A percentile compares a stretch with the other conserved stretches of the same genome.
Conservation (phyloP, 1,140 invertebrate species). For the Papilio dardanus region DNA sequence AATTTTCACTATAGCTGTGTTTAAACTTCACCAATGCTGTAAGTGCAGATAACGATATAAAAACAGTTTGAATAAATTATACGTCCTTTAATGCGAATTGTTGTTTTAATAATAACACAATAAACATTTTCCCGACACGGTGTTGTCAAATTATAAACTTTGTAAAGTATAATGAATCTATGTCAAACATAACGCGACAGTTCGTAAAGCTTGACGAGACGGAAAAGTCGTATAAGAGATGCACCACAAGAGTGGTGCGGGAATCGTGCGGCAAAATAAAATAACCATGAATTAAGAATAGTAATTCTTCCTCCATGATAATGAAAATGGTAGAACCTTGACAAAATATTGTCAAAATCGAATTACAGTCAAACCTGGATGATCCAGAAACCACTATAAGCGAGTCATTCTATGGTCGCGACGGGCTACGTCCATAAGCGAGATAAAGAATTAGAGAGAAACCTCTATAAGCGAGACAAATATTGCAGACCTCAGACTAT, state of each 20-base stretch:
- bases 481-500: too few species aligned
- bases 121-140: neutral
- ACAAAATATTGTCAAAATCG: too few species aligned
- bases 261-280: neutral
- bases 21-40: slow-evolving; percentile 9
- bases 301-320: neutral
- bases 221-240: neutral
- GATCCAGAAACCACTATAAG: too few species aligned
- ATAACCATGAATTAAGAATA: too few species aligned
- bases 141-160: slow-evolving; percentile 5
- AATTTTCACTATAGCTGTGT: slow-evolving; percentile 23
- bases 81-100: too few species aligned
- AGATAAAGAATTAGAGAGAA: too few species aligned
- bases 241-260: neutral
- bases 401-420: too few species aligned
- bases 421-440: too few species aligned
- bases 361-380: too few species aligned
- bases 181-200: slow-evolving; percentile 23
- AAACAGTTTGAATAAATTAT: neutral
- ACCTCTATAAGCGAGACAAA: too few species aligned
- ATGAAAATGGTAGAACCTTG: neutral
- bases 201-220: neutral
- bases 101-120: neutral
- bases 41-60: slow-evolving; percentile 25
- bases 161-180: slow-evolving; percentile 15